phyloP scores from a whole-genome alignment of 2,888 invertebrate species.

The Muschampia plurimacula region DNA sequence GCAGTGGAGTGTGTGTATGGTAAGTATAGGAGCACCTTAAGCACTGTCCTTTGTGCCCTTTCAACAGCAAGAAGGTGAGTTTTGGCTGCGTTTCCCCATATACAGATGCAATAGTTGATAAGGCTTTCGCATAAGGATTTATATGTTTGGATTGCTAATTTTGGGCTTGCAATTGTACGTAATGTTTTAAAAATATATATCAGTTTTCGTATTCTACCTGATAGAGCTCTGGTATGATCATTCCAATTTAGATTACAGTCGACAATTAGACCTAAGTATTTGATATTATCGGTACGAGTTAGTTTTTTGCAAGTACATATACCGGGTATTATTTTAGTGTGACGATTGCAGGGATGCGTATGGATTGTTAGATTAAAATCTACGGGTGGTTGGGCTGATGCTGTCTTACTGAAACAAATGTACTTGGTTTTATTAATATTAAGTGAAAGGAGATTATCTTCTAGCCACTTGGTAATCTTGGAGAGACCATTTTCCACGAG shows the following conservation, averaged over 20 bases:
- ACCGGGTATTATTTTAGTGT: background rate
- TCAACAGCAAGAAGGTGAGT: background rate
- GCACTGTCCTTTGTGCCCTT: slow-evolving; percentile 1
- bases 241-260: background rate
- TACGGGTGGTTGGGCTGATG: background rate
- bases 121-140: background rate
- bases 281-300: background rate
- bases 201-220: slow-evolving; percentile 5
- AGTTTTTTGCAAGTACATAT: background rate
- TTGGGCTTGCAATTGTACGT: background rate
- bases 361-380: background rate
- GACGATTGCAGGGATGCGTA: background rate
- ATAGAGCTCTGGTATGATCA: background rate
- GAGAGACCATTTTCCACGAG: background rate
- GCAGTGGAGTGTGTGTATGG: background rate
- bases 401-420: background rate
- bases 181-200: background rate
- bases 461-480: background rate
- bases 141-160: background rate
- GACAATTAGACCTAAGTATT: background rate
- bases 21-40: background rate
- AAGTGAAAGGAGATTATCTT: background rate
- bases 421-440: background rate
- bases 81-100: slow-evolving; percentile 1
- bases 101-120: background rate